Evolutionary conservation across 1,140 invertebrate genomes (phyloP), one percentile per base, ranked within the genome.

Genomic region (Harlomillsia oculata): DNA sequence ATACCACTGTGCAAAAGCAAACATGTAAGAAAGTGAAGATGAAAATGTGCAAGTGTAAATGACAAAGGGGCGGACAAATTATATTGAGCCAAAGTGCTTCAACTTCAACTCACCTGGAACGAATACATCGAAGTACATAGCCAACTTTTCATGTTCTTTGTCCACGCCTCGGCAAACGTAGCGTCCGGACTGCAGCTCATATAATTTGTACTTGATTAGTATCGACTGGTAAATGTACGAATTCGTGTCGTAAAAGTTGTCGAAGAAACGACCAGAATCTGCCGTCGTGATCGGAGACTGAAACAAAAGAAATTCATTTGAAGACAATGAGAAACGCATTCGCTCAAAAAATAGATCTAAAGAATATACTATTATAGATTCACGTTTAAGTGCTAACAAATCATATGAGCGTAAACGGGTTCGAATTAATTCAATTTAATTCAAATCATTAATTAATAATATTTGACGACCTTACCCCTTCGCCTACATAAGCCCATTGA

Each of bases 81-180:
- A 8, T n/a, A 9, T 9, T 34, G 8, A 34, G n/a, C 8, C 8
- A 34, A 34, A 34, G n/a, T 34, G n/a, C 32, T 8, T 34, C n/a
- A 34, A 8, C 8, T 8, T n/a, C n/a, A n/a, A 48, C 58, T 54
- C 45, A 56, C 59, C 59, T 29, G 59, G 59, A 18, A 60, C 53
- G 30, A 56, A 60, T 13, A 60, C 13, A 43, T 60, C 53, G 25
- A 48, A 56, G 23, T 37, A 49, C 16, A 52, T 45, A 1, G 46
- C 36, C 5, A 46, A 20, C 26, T 56, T 60, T 18, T 60, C 53
- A 37, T 52, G 29, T 34, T 56, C 46, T 32, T 29, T 45, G 21
- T 50, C 40, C 29, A 54, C 51, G 18, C 59, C 59, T 39, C 59
- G 37, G 28, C 59, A 60, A 23, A 60, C 45, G 32, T 60, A 60